Evolutionary conservation across 2,888 invertebrate species (phyloP), one percentile per base, ranked within the genome.

Genomic region (Ligdia adustata): DNA sequence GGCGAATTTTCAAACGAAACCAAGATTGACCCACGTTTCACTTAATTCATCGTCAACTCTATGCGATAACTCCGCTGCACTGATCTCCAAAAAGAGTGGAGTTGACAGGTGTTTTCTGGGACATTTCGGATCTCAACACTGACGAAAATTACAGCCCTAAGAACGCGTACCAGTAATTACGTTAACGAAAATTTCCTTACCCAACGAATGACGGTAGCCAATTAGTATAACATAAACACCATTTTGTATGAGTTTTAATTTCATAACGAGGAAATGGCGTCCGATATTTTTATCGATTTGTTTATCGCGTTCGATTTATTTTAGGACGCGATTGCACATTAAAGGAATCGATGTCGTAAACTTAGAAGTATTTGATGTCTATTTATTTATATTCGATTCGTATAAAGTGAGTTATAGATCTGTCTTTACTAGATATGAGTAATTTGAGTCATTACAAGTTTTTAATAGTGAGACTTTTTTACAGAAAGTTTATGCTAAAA

Each of bases 291-390:
- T 41, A 37, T 42, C 43, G 53, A 53, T 47, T 35, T 47, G 47
- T 48, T 56, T 49, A 52, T 55, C 49, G 43, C 11, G 45, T 9
- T 48, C 44, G 54, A 44, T 52, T 37, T 55, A 59, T 59, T 59
- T 56, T 51, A 16, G 42, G 42, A 57, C 45, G 27, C 40, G 39
- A 34, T 27, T 22, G 22, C 26, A 28, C 29, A 28, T 39, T 44
- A 2, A 24, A 34, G 39, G 38, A 50, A 53, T 48, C 38, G 47
- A 51, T 48, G 40, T 53, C 28, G 54, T 37, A 42, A 48, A 38
- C 38, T 32, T 31, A 41, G 20, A 24, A 33, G 33, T 38, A 42
- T 33, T 34, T 35, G 16, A 24, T n/a, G n/a, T n/a, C n/a, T n/a
- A n/a, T n/a, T n/a, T n/a, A n/a, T n/a, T n/a, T n/a, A n/a, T n/a